Evolutionary conservation across 2,888 invertebrate genomes (phyloP), one percentile per base, ranked within the genome.

Genomic region (Hirtodrosophila histrioides): DNA sequence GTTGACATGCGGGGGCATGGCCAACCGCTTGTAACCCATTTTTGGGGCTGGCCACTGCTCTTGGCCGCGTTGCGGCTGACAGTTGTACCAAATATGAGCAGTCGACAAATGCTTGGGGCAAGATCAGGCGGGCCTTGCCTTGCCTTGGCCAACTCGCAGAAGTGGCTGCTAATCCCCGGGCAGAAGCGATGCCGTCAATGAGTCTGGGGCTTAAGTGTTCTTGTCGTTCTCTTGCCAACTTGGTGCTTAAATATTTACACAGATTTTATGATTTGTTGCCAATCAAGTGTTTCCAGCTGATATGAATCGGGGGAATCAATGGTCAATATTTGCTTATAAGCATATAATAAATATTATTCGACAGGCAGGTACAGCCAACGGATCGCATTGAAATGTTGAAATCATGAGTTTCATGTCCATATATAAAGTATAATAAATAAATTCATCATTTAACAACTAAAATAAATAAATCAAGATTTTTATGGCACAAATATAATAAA

Each of bases 1-100:
- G 23, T 9, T 51, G 17, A 17, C 17, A 17, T 2, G 64, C 36
- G 66, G 69, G 51, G 74, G 68, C 85, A 82, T 68, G 81, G 81
- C 37, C 86, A 85, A 82, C 81, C 43, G 64, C 62, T 85, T 79
- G 48, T 74, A 83, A 58, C 69, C 83, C 88, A 86, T 88, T 86
- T 83, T 77, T 69, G 86, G 86, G 71, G 48, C 60, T 46, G 60
- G 37, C 72, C 43, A 63, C 53, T 75, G 84, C 67, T 74, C 83
- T 71, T 84, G 83, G 74, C 83, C 88, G 77, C 66, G 64, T 68
- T 77, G 67, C 51, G 57, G 33, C 54, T 23, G 49, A 51, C 60
- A 60, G 50, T 70, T 86, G 64, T 35, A 48, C 80, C 80, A 84
- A 73, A 86, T 79, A 68, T 29, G 84, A 65, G 46, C 36, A 23